Evolutionary conservation across 2,113 vertebrate genomes (phyloP).

Genomic region (Eolophus roseicapilla): DNA sequence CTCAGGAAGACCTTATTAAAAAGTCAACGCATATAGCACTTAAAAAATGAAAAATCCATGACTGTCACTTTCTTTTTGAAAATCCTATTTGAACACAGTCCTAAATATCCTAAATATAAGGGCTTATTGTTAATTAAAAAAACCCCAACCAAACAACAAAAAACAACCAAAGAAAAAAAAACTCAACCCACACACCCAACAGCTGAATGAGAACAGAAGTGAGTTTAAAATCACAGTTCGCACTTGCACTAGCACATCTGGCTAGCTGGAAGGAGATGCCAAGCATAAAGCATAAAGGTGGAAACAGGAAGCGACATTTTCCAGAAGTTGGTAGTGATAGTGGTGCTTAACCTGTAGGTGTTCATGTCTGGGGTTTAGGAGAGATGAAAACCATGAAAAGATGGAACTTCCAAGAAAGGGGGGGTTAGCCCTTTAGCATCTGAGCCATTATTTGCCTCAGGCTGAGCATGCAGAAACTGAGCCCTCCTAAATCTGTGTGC

Average conservation of each 20-base stretch:
- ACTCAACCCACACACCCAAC: neutral
- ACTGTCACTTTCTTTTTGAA: neutral
- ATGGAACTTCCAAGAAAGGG: neutral
- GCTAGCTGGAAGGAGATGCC: neutral
- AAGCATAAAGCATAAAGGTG: neutral
- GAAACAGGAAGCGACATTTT: neutral
- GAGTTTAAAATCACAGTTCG: neutral
- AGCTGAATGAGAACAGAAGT: neutral
- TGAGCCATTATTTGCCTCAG: neutral
- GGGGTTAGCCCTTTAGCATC: neutral
- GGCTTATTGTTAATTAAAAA: neutral
- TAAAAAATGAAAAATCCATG: neutral
- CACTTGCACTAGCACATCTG: neutral
- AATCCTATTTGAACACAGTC: neutral
- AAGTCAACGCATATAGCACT: neutral
- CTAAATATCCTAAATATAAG: neutral
- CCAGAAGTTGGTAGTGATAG: neutral
- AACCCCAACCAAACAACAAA: neutral
- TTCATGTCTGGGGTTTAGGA: neutral
- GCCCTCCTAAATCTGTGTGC: neutral
- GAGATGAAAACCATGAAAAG: neutral
- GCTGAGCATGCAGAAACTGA: neutral
- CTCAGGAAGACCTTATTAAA: neutral
- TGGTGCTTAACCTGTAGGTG: neutral
- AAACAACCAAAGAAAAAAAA: neutral